Conservation (phyloP, 2,797 vertebrate genomes). For the Halcyon chelicuti region DNA sequence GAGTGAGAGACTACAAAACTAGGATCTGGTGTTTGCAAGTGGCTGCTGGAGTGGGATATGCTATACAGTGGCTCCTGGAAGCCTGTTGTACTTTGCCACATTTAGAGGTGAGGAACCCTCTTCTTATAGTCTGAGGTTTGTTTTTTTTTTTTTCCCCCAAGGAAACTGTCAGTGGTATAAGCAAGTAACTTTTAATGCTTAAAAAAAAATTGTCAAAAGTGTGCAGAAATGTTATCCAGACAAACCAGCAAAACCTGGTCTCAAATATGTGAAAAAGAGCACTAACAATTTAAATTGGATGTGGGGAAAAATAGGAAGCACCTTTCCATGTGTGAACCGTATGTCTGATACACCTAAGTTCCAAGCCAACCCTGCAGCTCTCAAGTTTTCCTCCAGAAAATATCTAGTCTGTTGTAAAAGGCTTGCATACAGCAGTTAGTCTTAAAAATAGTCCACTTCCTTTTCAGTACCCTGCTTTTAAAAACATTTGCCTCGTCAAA, state of each 20-base stretch:
- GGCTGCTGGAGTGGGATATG: not conserved
- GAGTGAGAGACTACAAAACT: not conserved
- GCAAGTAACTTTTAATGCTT: not conserved
- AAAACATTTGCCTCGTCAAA: not conserved
- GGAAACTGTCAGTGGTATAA: not conserved
- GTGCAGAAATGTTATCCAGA: not conserved
- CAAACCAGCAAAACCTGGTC: not conserved
- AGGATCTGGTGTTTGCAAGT: not conserved
- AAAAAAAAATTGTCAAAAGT: not conserved
- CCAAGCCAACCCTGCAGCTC: not conserved
- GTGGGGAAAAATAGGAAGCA: not conserved
- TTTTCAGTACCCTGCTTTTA: not conserved
- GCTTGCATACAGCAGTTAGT: not conserved
- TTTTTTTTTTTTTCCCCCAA: not conserved
- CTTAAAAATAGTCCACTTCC: not conserved
- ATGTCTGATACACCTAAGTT: not conserved
- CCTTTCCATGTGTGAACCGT: not conserved
- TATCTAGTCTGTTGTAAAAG: not conserved
- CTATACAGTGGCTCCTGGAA: not conserved
- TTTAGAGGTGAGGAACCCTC: not conserved
- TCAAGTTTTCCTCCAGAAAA: not conserved
- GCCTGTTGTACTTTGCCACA: not conserved
- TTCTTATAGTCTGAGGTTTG: not conserved
- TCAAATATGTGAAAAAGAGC: not conserved
- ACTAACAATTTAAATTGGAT: not conserved